Evolutionary conservation across 1,140 invertebrate species (phyloP).

Genomic region (Calliopsis andreniformis): DNA sequence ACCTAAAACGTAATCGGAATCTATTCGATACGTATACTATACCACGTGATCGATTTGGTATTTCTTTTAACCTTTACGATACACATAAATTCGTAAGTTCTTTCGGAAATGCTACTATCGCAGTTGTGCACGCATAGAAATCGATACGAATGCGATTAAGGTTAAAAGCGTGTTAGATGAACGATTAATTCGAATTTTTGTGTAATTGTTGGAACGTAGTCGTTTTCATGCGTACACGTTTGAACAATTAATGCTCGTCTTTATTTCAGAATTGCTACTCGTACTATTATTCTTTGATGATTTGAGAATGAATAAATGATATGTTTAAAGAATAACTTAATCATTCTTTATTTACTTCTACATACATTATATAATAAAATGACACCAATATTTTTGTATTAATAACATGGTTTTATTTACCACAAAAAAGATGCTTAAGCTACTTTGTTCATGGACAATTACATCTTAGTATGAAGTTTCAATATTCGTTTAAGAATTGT

Average conservation of each 20-base stretch:
- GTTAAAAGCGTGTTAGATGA: neutral
- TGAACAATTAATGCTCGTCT: neutral
- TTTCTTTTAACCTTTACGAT: slow-evolving; percentile 36
- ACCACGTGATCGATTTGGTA: slow-evolving; percentile 39
- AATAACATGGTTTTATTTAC: neutral
- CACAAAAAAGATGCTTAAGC: neutral
- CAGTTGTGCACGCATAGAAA: neutral
- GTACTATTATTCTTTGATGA: neutral
- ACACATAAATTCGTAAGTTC: slow-evolving; percentile 27
- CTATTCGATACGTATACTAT: slow-evolving; percentile 7
- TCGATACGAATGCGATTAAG: neutral
- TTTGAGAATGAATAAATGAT: neutral
- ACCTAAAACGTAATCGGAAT: slow-evolving; percentile 33
- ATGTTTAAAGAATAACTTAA: neutral
- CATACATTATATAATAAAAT: neutral
- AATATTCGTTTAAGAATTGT: neutral
- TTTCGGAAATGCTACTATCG: slow-evolving; percentile 7
- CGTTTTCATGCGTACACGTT: neutral
- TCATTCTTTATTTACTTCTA: neutral
- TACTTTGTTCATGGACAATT: neutral
- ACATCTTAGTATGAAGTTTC: neutral
- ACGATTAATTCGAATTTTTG: neutral
- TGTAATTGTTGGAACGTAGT: neutral
- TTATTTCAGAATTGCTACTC: neutral
- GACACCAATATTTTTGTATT: neutral